A percentile compares a stretch with the other conserved stretches of the same genome.
Evolutionary conservation across 1,140 invertebrate genomes (phyloP).

Genomic region (Ceratina calcarata): DNA sequence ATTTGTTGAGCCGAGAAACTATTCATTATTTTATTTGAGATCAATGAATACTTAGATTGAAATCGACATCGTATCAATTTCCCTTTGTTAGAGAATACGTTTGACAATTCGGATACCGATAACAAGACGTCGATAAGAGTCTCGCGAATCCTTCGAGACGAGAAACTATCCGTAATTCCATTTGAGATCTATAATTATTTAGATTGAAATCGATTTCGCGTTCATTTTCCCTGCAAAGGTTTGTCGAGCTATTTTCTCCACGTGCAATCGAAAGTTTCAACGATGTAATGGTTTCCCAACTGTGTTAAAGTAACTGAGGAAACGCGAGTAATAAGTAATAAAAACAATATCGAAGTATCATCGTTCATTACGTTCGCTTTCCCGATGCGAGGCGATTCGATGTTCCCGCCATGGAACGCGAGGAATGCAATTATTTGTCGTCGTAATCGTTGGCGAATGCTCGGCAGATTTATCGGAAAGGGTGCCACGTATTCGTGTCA

Average conservation of each 20-base stretch:
- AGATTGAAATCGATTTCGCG: neutral
- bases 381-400: neutral
- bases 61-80: neutral
- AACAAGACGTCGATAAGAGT: neutral
- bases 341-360: neutral
- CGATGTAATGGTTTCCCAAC: neutral
- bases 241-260: neutral
- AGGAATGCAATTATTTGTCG: constrained; percentile 34
- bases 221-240: neutral
- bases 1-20: too few species aligned
- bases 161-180: too few species aligned
- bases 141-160: neutral
- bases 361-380: neutral
- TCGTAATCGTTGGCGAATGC: constrained; percentile 21
- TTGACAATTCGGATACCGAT: constrained; percentile 44
- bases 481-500: neutral
- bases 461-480: constrained; percentile 6
- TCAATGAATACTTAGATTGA: neutral
- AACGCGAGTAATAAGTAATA: neutral
- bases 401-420: neutral
- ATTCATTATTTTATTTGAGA: neutral
- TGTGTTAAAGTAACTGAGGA: neutral
- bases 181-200: too few species aligned
- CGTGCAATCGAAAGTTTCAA: neutral
- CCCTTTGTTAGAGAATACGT: neutral